These are phyloP conservation scores for Lepisosteus oculatus DNA, from an alignment of 2,113 vertebrate species.

Conservation along the genomic window DNA sequence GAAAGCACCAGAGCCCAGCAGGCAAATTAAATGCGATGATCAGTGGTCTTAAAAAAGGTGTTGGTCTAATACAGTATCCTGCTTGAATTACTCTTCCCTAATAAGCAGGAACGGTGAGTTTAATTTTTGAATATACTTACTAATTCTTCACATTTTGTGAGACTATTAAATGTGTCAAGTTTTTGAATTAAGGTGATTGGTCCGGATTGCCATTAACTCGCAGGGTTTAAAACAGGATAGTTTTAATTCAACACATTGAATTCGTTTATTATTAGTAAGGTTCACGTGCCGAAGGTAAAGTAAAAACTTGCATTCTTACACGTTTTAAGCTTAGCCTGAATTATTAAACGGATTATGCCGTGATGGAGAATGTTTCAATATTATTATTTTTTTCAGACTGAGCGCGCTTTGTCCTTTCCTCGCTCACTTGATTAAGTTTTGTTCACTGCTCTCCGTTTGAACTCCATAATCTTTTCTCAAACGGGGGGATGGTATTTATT, in stretches of 20 bases:
- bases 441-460: constrained; percentile 21
- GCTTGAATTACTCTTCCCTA: too few relatives aligned
- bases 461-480: constrained; percentile 39
- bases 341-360: constrained; percentile 59
- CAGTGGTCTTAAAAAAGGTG: too few relatives aligned
- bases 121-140: too few relatives aligned
- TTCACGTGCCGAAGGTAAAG: constrained; percentile 18
- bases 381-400: constrained; percentile 21
- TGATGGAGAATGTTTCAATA: constrained; percentile 61
- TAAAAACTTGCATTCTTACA: constrained; percentile 55
- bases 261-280: background rate
- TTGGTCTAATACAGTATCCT: too few relatives aligned
- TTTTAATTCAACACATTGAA: background rate
- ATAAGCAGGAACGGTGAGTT: too few relatives aligned
- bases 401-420: constrained; percentile 28
- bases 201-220: constrained; percentile 9
- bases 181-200: background rate
- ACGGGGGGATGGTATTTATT: constrained; percentile 1
- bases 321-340: constrained; percentile 55
- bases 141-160: too few relatives aligned
- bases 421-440: background rate
- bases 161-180: too few relatives aligned
- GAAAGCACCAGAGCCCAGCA: too few relatives aligned
- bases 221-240: background rate
- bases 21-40: too few relatives aligned